These are phyloP conservation scores for Martes martes DNA, from an alignment of 2,113 vertebrate species.

Conservation along the genomic window DNA sequence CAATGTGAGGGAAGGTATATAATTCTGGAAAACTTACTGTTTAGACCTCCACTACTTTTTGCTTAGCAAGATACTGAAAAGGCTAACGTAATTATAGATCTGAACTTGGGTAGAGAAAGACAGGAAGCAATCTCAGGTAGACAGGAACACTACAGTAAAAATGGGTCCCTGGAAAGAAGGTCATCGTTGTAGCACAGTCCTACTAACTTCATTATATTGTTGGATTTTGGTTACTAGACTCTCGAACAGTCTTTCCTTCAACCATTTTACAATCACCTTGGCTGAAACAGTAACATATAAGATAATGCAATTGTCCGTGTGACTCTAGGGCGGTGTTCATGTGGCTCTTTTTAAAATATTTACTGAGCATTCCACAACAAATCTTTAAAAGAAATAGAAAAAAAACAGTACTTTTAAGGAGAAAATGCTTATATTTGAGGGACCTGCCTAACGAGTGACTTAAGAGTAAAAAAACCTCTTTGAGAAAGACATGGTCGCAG, in stretches of 20 bases:
- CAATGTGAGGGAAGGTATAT: not conserved
- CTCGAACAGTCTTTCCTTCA: not conserved
- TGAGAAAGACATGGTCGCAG: not conserved
- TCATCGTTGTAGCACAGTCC: not conserved
- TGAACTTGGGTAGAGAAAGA: conserved; percentile 18
- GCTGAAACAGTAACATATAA: conserved; percentile 26
- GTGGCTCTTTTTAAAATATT: not conserved
- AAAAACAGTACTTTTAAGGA: not conserved
- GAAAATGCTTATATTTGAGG: conserved; percentile 7
- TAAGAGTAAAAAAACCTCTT: not conserved
- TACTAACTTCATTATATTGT: not conserved
- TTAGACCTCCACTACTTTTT: not conserved
- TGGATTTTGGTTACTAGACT: not conserved
- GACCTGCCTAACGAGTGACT: not conserved
- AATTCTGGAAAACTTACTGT: not conserved
- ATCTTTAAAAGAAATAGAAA: conserved; percentile 12
- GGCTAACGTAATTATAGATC: not conserved
- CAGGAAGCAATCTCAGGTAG: not conserved
- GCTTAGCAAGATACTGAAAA: conserved; percentile 3
- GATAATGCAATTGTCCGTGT: not conserved
- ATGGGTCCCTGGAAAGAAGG: not conserved
- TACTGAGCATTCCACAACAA: not conserved
- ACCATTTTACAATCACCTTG: conserved; percentile 1
- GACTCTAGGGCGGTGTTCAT: not conserved
- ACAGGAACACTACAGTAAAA: not conserved